phyloP scores from a whole-genome alignment of 2,888 invertebrate species.

The Malachius bipustulatus region DNA sequence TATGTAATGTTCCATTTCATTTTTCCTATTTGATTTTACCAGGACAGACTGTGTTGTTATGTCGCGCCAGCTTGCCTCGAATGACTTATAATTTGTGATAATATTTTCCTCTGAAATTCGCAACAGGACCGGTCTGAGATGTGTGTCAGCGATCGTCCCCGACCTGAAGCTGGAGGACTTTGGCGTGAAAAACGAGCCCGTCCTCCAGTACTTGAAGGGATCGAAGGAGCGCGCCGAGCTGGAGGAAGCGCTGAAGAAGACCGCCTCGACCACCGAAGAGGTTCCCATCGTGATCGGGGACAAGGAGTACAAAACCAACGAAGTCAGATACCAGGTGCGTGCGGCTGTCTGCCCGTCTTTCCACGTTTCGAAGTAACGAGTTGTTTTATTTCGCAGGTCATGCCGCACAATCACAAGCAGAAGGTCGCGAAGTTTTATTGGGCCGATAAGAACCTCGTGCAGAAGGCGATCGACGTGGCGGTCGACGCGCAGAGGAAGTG shows the following conservation, averaged over 20 bases:
- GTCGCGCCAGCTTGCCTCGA: no score
- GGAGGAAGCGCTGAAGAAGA: conserved; percentile 53
- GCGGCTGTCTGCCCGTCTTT: no score
- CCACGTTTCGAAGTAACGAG: no score
- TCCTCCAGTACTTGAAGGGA: conserved; percentile 68
- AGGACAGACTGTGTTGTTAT: no score
- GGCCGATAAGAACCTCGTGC: conserved; percentile 71
- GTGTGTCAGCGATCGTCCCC: conserved; percentile 52
- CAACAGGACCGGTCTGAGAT: conserved; percentile 40
- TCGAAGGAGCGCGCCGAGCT: conserved; percentile 70
- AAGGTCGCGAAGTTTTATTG: conserved; percentile 88
- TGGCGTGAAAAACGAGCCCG: conserved; percentile 64
- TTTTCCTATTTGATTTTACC: no score
- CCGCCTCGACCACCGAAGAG: conserved; percentile 58
- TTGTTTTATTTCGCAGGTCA: conserved; percentile 33
- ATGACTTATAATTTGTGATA: no score
- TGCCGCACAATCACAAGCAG: conserved; percentile 84
- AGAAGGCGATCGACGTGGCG: conserved; percentile 73
- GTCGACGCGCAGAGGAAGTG: conserved; percentile 72
- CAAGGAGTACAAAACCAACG: conserved; percentile 64
- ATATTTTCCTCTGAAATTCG: no score
- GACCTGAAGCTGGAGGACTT: conserved; percentile 54
- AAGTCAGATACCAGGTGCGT: conserved; percentile 62
- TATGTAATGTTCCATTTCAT: no score
- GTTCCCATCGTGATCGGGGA: conserved; percentile 96